These are phyloP conservation scores for Lamprologus speciosus DNA, from an alignment of 2,113 vertebrate genomes.

Conservation along the genomic window DNA sequence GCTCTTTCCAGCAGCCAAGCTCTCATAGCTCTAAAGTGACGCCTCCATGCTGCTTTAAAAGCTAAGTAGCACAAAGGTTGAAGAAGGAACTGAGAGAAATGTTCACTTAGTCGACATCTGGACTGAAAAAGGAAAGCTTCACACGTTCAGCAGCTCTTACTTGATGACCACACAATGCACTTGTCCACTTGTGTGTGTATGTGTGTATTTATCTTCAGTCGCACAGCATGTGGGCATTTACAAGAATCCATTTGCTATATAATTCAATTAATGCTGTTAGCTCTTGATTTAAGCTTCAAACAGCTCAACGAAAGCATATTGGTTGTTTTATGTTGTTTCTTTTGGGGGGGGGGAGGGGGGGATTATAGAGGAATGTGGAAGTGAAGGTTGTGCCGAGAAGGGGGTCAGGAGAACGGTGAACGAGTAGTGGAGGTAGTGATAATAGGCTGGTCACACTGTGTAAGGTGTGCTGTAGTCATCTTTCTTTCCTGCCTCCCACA, in stretches of 20 bases:
- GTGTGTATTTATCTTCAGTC: background rate
- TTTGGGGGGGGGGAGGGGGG: background rate
- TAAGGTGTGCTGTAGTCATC: constrained; percentile 18
- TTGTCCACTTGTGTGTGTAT: background rate
- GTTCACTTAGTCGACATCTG: constrained; percentile 19
- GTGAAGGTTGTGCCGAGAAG: background rate
- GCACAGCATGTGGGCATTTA: background rate
- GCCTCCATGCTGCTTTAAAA: constrained; percentile 38
- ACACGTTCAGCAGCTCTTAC: background rate
- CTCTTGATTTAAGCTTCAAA: constrained; percentile 4
- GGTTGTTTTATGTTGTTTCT: background rate
- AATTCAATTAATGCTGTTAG: background rate
- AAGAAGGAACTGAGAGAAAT: constrained; percentile 14
- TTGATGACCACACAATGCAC: background rate
- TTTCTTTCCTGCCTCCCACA: background rate
- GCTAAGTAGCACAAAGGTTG: constrained; percentile 21
- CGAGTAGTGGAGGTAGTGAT: background rate
- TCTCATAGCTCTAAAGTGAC: constrained; percentile 21
- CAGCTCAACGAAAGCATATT: background rate
- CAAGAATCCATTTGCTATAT: background rate
- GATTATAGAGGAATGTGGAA: background rate
- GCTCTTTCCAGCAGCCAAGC: background rate
- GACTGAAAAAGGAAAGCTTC: background rate
- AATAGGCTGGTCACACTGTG: background rate
- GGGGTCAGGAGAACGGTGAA: background rate